Evolutionary conservation across 1,140 invertebrate genomes (phyloP), one percentile per base, ranked within the genome.

Genomic region (Drosophila varians): DNA sequence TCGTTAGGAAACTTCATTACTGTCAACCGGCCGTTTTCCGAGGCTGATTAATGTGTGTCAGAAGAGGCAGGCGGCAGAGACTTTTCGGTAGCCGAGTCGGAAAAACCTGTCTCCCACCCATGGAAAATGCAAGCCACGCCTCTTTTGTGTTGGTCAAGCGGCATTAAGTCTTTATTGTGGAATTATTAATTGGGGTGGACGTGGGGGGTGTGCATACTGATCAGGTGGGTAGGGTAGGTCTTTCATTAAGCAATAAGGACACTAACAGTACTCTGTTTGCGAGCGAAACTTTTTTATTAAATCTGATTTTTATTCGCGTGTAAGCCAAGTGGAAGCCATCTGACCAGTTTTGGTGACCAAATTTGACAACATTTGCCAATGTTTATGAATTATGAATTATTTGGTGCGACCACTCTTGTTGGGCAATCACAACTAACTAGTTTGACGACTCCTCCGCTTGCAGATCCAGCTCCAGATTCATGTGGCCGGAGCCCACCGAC

Each of bases 1-100:
- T 86, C 77, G 77, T 87, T 80, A 74, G 78, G 74, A 87, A 87
- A 82, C 82, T 87, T 87, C 83, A 87, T 87, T 87, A 87, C 83
- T 88, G 83, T 87, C 82, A 87, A 72, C 65, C 46, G 74, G 42
- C 65, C 65, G 34, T 60, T 74, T 46, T 42, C 52, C 31, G 43
- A 23, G 46, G 56, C 76, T 87, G 82, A 87, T 87, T 87, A 87
- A 87, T 87, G 77, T 82, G 48, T 87, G 68, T 70, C 79, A 75
- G 71, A 42, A 53, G 54, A 36, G 31, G 31, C 47, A 40, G 60
- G 66, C 19, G 26, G 53, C 21, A 49, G 43, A 66, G 72, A 83
- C 70, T 68, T 77, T 75, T 77, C 54, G 79, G 60, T 61, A 64
- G 58, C 38, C 40, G 9, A 34, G 14, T 19, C 53, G 47, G 65